Base-by-base conservation (phyloP, 2,888 invertebrate species). In the Mechanitis messenoides region DNA sequence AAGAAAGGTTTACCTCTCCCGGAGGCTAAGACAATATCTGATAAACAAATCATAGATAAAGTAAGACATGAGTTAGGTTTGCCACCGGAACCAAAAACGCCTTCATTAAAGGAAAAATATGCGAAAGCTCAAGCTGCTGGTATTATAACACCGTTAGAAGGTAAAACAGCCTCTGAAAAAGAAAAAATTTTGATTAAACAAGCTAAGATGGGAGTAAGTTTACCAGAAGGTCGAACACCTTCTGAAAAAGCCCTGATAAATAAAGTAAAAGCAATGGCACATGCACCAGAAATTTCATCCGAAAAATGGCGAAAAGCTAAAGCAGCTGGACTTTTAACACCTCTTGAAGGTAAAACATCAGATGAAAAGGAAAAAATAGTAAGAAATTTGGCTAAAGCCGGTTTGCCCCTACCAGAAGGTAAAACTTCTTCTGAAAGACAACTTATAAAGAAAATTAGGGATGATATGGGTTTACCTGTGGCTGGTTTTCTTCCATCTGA, bases 381-480 rank as follows among this genome's bases (percentile, higher is more conserved):
- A 35, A 69, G 38, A 68, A 73, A 68, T 3, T 63, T 77, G 57
- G 75, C 69, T 3, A 69, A 61, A 56, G 67, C 70, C 11, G 78
- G 77, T 0, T 11, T 77, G 1, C 73, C 73, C 0, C 61, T 80
- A 3, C 78, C 79, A 3, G 74, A 76, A 58, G 77, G 62, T 0
- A 74, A 75, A 71, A 75, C 77, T 2, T 31, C 69, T 0, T 80
- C 79, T 0, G 81, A 77, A 47, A 74, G 70, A 58, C 70, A 73
- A 45, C 31, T 79, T 1, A 66, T 76, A 0, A 68, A 71, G 2
- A 76, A 76, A 67, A 69, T 79, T 3, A 69, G 75, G 35, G 65
- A 68, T 53, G 74, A 78, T 31, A 4, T 76, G 12, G 75, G 74
- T 9, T 45, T 76, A 5, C 74, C 75, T 2, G 66, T 72, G 7